Percentiles rank a stretch among this genome's conserved stretches.
These are phyloP conservation scores for Aleiodes leptofemur DNA, from an alignment of 2,888 invertebrate genomes.

Conservation along the genomic window DNA sequence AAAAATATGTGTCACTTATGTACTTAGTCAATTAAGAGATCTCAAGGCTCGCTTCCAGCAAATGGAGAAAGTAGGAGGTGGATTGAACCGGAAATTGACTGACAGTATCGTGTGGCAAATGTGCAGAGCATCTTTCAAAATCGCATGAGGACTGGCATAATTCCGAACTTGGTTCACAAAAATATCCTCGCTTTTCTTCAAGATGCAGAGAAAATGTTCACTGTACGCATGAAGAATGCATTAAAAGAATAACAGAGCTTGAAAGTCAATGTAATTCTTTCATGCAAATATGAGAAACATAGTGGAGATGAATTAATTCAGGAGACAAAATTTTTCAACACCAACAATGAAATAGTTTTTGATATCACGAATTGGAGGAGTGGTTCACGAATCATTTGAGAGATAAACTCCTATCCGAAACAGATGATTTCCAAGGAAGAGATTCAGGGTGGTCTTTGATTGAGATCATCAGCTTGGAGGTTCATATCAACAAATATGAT, in stretches of 20 bases:
- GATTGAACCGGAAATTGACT: too few relatives aligned
- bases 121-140: neutral
- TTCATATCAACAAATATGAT: too few relatives aligned
- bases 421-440: too few relatives aligned
- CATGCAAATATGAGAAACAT: constrained; percentile 38
- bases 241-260: constrained; percentile 2
- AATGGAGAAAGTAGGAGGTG: too few relatives aligned
- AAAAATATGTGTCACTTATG: too few relatives aligned
- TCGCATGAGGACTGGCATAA: neutral
- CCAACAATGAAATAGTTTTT: constrained; percentile 52
- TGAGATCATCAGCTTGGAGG: too few relatives aligned
- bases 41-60: too few relatives aligned
- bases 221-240: constrained; percentile 1
- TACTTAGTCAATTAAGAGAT: too few relatives aligned
- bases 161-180: neutral
- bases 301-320: constrained; percentile 16
- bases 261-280: constrained; percentile 40
- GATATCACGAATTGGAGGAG: constrained; percentile 49
- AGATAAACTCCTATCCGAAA: too few relatives aligned
- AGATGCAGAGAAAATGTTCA: constrained; percentile 27
- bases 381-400: too few relatives aligned
- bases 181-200: constrained; percentile 19
- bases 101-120: too few relatives aligned
- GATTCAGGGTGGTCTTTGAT: too few relatives aligned
- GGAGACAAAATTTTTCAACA: constrained; percentile 56